Percentiles rank a stretch among this genome's conserved stretches.
Evolutionary conservation across 2,888 invertebrate species (phyloP).

Genomic region (Tetramorium bicarinatum): DNA sequence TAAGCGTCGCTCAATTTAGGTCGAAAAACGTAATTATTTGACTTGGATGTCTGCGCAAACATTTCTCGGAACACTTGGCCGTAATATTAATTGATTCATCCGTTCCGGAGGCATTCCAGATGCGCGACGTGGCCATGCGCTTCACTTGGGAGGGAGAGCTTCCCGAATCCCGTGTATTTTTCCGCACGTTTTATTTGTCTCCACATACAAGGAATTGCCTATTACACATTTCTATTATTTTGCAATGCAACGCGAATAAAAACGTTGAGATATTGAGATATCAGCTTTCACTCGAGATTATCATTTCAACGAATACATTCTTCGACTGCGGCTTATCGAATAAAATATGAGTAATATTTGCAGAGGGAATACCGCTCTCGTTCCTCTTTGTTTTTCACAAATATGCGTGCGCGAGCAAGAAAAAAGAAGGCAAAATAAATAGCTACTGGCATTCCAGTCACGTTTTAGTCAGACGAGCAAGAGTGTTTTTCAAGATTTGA

Average conservation of each 20-base stretch:
- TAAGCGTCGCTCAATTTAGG: background rate
- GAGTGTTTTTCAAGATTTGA: constrained; percentile 33
- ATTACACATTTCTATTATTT: background rate
- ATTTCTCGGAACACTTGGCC: background rate
- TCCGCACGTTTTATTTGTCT: background rate
- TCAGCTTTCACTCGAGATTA: constrained; percentile 16
- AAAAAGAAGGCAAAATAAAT: constrained; percentile 13
- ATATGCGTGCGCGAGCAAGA: background rate
- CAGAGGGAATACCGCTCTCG: background rate
- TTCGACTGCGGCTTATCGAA: background rate
- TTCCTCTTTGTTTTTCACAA: background rate
- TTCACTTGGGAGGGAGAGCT: constrained; percentile 2
- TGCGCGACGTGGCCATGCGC: background rate
- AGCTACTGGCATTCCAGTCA: constrained; percentile 32
- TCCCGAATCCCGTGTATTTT: background rate
- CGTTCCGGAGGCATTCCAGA: background rate
- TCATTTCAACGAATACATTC: constrained; percentile 31
- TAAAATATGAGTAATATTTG: constrained; percentile 1
- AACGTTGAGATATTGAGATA: constrained; percentile 6
- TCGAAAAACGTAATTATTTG: constrained; percentile 11
- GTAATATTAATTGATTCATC: constrained; percentile 20
- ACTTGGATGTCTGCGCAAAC: constrained; percentile 9
- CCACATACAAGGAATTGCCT: background rate
- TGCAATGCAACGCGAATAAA: background rate
- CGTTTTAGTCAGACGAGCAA: constrained; percentile 24